phyloP scores from a whole-genome alignment of 2,113 vertebrate species.

The Rhineura floridana region DNA sequence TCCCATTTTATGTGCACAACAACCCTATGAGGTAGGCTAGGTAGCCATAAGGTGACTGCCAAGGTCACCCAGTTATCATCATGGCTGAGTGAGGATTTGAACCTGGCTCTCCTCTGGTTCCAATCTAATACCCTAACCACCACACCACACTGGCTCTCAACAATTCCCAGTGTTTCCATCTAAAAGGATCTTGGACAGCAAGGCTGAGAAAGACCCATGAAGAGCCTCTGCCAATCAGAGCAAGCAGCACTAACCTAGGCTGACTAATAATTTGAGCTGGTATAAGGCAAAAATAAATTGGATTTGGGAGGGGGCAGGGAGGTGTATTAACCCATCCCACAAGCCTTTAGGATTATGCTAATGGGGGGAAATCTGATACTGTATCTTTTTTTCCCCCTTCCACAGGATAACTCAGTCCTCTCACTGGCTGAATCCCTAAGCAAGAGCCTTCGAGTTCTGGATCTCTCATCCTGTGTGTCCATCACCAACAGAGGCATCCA shows the following conservation, averaged over 20 bases:
- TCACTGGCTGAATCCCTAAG: conserved; percentile 73
- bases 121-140: no score
- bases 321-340: no score
- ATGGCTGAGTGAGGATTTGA: neutral
- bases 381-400: neutral
- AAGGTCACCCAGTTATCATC: no score
- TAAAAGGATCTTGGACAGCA: no score
- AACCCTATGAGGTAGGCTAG: no score
- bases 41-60: no score
- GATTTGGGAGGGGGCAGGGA: no score
- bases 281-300: neutral
- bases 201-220: neutral
- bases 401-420: conserved; percentile 77
- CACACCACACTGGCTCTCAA: no score
- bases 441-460: conserved; percentile 74
- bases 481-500: conserved; percentile 79
- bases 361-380: no score
- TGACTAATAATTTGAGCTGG: neutral
- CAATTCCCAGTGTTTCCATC: no score
- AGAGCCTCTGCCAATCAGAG: neutral
- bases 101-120: neutral
- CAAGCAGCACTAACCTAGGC: neutral
- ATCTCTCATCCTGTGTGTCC: conserved; percentile 81
- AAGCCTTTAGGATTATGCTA: neutral
- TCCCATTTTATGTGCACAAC: no score